Evolutionary conservation across 2,113 vertebrate species (phyloP), one percentile per base, ranked within the genome.

Genomic region (Zosterops borbonicus): DNA sequence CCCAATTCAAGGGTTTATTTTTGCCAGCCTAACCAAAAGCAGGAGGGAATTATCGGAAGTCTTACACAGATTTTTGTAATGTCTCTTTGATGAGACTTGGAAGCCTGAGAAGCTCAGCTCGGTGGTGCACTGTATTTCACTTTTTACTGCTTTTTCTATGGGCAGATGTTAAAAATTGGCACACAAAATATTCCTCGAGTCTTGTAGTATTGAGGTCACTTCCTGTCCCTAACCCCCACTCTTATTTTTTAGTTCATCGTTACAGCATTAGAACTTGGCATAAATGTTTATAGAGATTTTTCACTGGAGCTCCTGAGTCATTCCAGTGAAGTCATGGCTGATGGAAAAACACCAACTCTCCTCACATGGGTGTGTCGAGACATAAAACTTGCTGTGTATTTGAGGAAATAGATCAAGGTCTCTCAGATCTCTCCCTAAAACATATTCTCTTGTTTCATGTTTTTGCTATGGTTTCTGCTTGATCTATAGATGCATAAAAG

Each of bases 321-420:
- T 77, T 74, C 80, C 28, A 25, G 82, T 59, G 74, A 78, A 89
- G 41, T 74, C 41, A 7, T 8, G n/a, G 83, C 59, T 86, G 79
- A 28, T 92, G 92, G 93, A 97, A 94, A 95, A 95, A 93, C 71
- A 80, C 93, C 1, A 22, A 3, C 62, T 35, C 37, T 37, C 2
- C 73, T 69, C 63, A 27, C 37, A 25, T 23, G 70, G 86, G 91
- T 0, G 18, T 94, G 90, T 63, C 33, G 1, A 35, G 74, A 21
- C 31, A 5, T 13, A 35, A 59, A 90, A 46, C 68, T 73, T 55
- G 13, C 55, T 1, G 0, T 83, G 20, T 42, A 15, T 86, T 80
- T 31, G 27, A 90, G 64, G 63, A 80, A 88, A 52, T 69, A 75
- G 58, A 82, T 64, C 2, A 14, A 70, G 75, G 52, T 56, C 46